Percentiles rank a stretch among this genome's conserved stretches.
Conservation (phyloP, 2,797 vertebrate genomes). For the Gymnopithys bicolor region DNA sequence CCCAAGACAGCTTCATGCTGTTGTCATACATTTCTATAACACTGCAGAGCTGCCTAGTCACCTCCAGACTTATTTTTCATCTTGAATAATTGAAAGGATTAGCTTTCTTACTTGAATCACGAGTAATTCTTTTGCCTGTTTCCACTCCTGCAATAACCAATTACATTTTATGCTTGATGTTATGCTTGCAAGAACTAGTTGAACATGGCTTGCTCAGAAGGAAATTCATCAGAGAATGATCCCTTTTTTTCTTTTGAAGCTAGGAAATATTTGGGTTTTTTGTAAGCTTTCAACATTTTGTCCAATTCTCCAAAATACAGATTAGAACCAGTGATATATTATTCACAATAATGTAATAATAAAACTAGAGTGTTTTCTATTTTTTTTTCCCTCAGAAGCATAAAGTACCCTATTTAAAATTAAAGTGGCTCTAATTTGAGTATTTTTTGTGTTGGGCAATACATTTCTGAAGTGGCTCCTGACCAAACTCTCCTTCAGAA, state of each 20-base stretch:
- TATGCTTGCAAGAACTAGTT: neutral
- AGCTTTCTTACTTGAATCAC: neutral
- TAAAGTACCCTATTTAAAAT: neutral
- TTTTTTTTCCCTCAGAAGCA: neutral
- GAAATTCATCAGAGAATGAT: neutral
- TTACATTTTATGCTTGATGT: neutral
- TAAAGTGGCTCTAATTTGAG: neutral
- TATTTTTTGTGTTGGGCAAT: neutral
- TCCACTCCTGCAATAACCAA: neutral
- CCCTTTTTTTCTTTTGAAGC: neutral
- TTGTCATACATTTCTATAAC: neutral
- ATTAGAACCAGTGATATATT: neutral
- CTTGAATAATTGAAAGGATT: neutral
- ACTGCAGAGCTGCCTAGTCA: neutral
- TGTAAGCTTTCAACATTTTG: neutral
- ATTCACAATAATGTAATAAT: neutral
- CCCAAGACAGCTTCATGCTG: neutral
- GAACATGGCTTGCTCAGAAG: neutral
- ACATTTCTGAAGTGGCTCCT: neutral
- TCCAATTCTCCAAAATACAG: neutral
- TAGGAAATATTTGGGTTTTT: fast-evolving
- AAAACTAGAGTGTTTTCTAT: neutral
- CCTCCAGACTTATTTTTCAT: neutral
- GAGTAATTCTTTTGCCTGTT: neutral
- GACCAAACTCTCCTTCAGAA: neutral